Evolutionary conservation across 2,113 vertebrate genomes (phyloP).

Genomic region (Nyctereutes procyonoides): DNA sequence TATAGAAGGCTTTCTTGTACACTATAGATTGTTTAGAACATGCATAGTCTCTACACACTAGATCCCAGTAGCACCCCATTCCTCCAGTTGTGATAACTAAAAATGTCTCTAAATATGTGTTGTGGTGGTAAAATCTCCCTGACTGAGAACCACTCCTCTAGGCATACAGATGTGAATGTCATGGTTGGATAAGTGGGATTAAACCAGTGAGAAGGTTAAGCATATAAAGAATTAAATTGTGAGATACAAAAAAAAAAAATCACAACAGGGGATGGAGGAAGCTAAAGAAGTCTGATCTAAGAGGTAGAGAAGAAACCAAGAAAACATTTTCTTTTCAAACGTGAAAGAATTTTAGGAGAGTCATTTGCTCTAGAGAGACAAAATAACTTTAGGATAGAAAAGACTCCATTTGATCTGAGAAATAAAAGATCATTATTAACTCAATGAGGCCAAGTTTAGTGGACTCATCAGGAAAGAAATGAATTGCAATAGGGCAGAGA

Average conservation of each 20-base stretch:
- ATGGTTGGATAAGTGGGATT: background rate
- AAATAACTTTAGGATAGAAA: background rate
- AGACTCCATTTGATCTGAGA: background rate
- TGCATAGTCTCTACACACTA: background rate
- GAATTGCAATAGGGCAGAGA: background rate
- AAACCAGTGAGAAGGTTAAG: background rate
- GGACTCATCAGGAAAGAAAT: background rate
- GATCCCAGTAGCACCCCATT: rapidly evolving
- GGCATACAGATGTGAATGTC: background rate
- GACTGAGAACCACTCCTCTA: background rate
- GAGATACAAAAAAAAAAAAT: background rate
- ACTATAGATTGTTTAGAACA: background rate
- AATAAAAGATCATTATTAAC: background rate
- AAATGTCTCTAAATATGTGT: no score
- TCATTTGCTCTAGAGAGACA: background rate
- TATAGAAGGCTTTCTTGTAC: no score
- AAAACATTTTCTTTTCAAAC: background rate
- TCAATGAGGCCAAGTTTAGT: background rate
- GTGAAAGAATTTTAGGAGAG: background rate
- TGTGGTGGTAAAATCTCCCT: background rate
- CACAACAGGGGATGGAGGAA: background rate
- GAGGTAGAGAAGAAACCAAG: background rate
- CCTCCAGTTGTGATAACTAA: no score
- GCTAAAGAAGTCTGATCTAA: background rate
- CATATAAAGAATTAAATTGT: background rate